Conservation (phyloP, 2,888 invertebrate species). For the Sinotaia quadrata region DNA sequence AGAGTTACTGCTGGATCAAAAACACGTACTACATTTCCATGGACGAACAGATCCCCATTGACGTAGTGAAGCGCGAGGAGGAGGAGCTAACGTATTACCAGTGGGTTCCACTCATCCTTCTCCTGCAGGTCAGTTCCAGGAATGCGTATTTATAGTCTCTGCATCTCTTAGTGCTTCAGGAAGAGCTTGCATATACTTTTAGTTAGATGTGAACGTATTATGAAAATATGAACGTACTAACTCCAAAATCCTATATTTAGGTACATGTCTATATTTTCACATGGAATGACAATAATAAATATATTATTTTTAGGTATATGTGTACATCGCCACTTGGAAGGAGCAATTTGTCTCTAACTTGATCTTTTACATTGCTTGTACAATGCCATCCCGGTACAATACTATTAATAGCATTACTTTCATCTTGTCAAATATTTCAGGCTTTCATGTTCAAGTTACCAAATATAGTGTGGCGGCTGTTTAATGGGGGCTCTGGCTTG, state of each 20-base stretch:
- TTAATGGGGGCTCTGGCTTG: slow-evolving; percentile 60
- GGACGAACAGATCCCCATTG: slow-evolving; percentile 60
- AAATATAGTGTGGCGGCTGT: slow-evolving; percentile 61
- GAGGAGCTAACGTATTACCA: slow-evolving; percentile 65
- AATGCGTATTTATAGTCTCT: not conserved
- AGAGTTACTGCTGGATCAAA: slow-evolving; percentile 65
- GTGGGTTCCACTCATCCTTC: slow-evolving; percentile 63
- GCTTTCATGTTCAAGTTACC: slow-evolving; percentile 65
- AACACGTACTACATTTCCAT: slow-evolving; percentile 67
- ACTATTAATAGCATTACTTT: too few species aligned
- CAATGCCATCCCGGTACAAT: too few species aligned
- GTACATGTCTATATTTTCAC: too few species aligned
- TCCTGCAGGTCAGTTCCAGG: slow-evolving; percentile 43
- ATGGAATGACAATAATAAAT: too few species aligned
- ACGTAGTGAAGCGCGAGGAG: slow-evolving; percentile 51
- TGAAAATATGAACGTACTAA: too few species aligned
- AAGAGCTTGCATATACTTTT: not conserved
- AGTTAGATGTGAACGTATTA: too few species aligned
- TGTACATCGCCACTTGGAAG: too few species aligned
- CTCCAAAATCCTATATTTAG: too few species aligned
- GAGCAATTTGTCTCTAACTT: too few species aligned
- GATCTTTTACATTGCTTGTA: too few species aligned
- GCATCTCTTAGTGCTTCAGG: too few species aligned
- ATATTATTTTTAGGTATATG: too few species aligned
- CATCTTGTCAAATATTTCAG: slow-evolving; percentile 34